phyloP scores from a whole-genome alignment of 2,888 invertebrate species.

The Zaprionus lineosus region DNA sequence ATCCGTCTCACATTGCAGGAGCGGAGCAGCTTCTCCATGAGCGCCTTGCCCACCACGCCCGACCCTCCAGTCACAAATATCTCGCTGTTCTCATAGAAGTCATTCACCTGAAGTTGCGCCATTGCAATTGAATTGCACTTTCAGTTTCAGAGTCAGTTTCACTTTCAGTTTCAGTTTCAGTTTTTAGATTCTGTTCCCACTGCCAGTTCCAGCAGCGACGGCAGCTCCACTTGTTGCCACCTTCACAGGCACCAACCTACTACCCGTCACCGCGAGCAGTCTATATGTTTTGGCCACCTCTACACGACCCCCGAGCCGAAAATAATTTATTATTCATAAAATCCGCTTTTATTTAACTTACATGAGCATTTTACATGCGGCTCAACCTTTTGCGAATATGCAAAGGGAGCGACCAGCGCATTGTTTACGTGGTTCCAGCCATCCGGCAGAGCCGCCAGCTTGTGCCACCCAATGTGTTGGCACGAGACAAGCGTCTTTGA shows the following conservation, averaged over 20 bases:
- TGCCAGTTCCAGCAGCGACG: too few species aligned
- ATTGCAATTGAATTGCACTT: too few species aligned
- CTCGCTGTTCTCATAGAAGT: conserved; percentile 87
- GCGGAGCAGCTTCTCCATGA: conserved; percentile 93
- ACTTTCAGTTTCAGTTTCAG: too few species aligned
- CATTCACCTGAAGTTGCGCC: conserved; percentile 9
- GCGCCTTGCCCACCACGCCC: conserved; percentile 93
- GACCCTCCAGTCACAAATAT: conserved; percentile 93
- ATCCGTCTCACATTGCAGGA: conserved; percentile 90
- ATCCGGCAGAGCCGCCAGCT: too few species aligned
- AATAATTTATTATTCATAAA: conserved; percentile 27
- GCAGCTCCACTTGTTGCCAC: conserved; percentile 4
- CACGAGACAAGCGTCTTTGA: too few species aligned
- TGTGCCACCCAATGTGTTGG: too few species aligned
- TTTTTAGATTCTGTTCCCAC: too few species aligned
- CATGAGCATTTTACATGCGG: conserved; percentile 28
- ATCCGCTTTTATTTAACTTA: conserved; percentile 24
- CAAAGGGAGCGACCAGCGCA: conserved; percentile 3
- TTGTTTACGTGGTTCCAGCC: background rate
- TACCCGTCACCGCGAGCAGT: background rate
- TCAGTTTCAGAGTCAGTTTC: too few species aligned
- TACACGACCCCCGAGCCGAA: background rate
- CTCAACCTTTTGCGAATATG: conserved; percentile 22
- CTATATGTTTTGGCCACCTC: conserved; percentile 10
- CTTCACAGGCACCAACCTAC: conserved; percentile 14